Percentiles rank a stretch among this genome's conserved stretches.
phyloP scores from a whole-genome alignment of 2,888 invertebrate genomes.

The Crocallis elinguaria region DNA sequence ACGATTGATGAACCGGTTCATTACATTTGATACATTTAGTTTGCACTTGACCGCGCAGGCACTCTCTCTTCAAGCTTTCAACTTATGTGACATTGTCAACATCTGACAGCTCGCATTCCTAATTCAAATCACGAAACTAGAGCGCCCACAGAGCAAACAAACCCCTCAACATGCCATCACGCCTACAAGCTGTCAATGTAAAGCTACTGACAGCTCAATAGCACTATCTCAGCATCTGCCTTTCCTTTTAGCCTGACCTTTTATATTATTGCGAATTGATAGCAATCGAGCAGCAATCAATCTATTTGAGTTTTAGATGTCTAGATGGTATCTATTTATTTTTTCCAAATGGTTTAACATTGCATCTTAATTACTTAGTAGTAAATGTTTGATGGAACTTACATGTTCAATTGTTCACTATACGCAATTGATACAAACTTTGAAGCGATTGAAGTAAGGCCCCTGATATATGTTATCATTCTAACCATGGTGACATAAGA shows the following conservation, averaged over 20 bases:
- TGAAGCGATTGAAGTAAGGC: no score
- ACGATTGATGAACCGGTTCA: conserved; percentile 17
- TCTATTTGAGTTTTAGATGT: conserved; percentile 11
- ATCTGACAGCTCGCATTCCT: conserved; percentile 42
- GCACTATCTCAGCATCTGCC: conserved; percentile 54
- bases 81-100: conserved; percentile 41
- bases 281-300: conserved; percentile 22
- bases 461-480: no score
- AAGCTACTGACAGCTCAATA: conserved; percentile 41
- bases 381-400: no score
- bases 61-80: conserved; percentile 44
- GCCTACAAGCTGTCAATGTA: conserved; percentile 29
- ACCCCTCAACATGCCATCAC: conserved; percentile 27
- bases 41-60: conserved; percentile 31
- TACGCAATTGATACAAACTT: no score
- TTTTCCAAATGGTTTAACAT: not conserved
- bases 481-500: no score
- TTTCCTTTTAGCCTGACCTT: conserved; percentile 40
- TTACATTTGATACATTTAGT: conserved; percentile 17
- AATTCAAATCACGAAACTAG: conserved; percentile 52
- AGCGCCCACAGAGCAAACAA: conserved; percentile 39
- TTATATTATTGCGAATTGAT: conserved; percentile 25
- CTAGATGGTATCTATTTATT: not conserved
- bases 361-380: not conserved
- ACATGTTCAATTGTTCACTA: no score